Evolutionary conservation across 2,113 vertebrate genomes (phyloP), one percentile per base, ranked within the genome.

Genomic region (Riparia riparia): DNA sequence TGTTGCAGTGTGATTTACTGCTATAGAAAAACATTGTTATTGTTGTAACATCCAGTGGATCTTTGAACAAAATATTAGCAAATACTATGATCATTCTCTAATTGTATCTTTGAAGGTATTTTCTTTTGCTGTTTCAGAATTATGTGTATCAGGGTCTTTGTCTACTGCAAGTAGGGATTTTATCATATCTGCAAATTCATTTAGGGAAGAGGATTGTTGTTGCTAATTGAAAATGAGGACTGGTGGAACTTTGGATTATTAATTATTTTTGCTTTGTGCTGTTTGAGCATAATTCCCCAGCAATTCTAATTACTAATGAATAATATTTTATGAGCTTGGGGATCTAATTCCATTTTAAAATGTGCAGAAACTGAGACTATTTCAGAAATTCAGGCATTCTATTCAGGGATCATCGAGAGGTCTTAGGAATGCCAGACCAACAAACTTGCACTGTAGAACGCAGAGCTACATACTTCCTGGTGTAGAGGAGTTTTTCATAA

Each of bases 71-170:
- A 69, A 26, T 74, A 79, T 49, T 82, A 76, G 50, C 70, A 84
- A 39, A 22, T 61, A n/a, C 29, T 85, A 8, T 69, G 22, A 47
- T 79, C 4, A 0, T 89, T 90, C 65, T 86, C 10, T 88, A 54
- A 86, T 79, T 81, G 63, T 82, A 19, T 86, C 60, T 94, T 89
- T 84, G 44, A 64, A 93, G 61, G 70, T 82, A n/a, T 96, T 95
- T 92, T 88, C 69, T 82, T 95, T 69, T 77, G 58, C 78, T 92
- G 17, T 92, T 72, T 84, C 91, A 87, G 88, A 82, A 56, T 19
- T 41, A 5, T 71, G 10, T 20, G 6, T 65, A 17, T 69, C 78
- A 49, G 32, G 57, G 47, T 13, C 34, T 82, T 85, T 72, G 34
- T 56, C 49, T 90, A 1, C n/a, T 56, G 37, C 39, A 56, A 74